Evolutionary conservation across 1,140 invertebrate genomes (phyloP).

Genomic region (Vollenhovia emeryi): DNA sequence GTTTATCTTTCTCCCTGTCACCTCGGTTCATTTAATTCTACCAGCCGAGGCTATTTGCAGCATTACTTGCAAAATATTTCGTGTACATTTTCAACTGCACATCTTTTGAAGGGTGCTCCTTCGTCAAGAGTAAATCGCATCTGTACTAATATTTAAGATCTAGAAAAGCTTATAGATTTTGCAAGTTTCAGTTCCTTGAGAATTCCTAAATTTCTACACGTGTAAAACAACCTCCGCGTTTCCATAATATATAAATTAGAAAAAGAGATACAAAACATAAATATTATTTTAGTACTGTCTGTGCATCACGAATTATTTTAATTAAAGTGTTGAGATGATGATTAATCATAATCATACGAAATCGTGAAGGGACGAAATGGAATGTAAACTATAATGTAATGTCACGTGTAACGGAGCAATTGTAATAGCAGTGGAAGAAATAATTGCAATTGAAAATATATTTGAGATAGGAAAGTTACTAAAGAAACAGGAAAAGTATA

Average conservation of each 20-base stretch:
- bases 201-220: background rate
- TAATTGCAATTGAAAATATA: background rate
- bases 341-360: background rate
- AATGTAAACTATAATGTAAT: background rate
- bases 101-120: slow-evolving; percentile 38
- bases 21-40: slow-evolving; percentile 81
- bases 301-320: background rate
- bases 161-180: slow-evolving; percentile 32
- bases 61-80: slow-evolving; percentile 82
- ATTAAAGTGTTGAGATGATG: background rate
- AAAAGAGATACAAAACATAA: background rate
- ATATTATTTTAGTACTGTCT: background rate
- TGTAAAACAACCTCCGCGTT: background rate
- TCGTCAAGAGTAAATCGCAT: slow-evolving; percentile 24
- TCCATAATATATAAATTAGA: background rate
- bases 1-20: slow-evolving; percentile 77
- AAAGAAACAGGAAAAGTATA: background rate
- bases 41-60: slow-evolving; percentile 76
- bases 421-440: background rate
- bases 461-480: background rate
- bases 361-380: background rate
- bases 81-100: slow-evolving; percentile 73
- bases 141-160: slow-evolving; percentile 41
- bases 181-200: background rate
- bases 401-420: too few species aligned